Evolutionary conservation across 37 sponge, comb jelly and placozoan species (phyloP).

Genomic region (Hormiphora californensis): DNA sequence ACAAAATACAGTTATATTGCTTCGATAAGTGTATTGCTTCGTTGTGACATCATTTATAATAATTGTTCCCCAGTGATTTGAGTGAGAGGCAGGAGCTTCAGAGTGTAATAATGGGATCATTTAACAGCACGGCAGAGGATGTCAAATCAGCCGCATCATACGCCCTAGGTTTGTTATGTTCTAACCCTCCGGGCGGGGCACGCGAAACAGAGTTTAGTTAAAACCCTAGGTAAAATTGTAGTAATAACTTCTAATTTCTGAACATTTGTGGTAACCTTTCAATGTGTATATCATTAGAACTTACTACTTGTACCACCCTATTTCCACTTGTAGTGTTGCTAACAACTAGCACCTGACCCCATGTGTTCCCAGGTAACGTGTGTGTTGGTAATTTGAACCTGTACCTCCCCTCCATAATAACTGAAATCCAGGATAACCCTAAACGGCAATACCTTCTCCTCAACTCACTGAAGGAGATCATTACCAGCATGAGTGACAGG

Average conservation of each 20-base stretch:
- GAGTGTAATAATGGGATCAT: constrained; percentile 67
- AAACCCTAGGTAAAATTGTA: not conserved
- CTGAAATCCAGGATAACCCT: constrained; percentile 77
- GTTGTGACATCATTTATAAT: not conserved
- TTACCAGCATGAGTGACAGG: constrained; percentile 31
- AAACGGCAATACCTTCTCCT: constrained; percentile 88
- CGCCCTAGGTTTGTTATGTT: constrained; percentile 80
- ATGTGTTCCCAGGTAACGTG: constrained; percentile 62
- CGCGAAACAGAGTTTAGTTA: too few relatives aligned
- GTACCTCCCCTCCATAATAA: constrained; percentile 84
- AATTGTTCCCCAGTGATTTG: constrained; percentile 68
- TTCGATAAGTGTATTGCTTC: too few relatives aligned
- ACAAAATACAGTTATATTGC: not conserved
- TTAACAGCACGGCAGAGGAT: constrained; percentile 82
- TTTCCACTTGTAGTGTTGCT: too few relatives aligned
- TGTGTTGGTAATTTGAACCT: constrained; percentile 82
- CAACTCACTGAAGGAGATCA: constrained; percentile 93
- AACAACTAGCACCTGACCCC: too few relatives aligned
- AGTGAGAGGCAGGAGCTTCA: constrained; percentile 66
- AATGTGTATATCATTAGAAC: too few relatives aligned
- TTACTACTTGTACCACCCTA: too few relatives aligned
- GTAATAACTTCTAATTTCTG: not conserved
- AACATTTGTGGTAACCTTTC: too few relatives aligned
- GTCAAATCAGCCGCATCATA: constrained; percentile 92
- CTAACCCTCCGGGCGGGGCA: too few relatives aligned